Conservation (phyloP, 2,888 invertebrate genomes). For the Linhomoeus sp. region DNA sequence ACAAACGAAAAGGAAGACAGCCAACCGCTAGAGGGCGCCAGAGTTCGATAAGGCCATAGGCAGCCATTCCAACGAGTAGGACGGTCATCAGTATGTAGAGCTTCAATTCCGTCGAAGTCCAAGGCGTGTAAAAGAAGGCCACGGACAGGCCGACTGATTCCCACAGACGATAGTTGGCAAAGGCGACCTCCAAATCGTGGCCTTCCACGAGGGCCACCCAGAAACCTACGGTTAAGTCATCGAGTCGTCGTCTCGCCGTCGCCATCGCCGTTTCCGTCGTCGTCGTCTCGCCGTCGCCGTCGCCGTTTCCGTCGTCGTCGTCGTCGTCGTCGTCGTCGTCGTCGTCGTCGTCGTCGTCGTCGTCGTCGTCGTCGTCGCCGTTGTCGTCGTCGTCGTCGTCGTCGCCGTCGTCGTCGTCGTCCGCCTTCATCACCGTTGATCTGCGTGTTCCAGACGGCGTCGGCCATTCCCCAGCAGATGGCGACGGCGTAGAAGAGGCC, state of each 20-base stretch:
- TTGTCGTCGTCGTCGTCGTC: neutral
- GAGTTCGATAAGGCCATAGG: slow-evolving; percentile 45
- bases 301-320: neutral
- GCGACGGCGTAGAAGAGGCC: slow-evolving; percentile 43
- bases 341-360: neutral
- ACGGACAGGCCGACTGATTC: slow-evolving; percentile 72
- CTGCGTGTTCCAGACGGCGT: slow-evolving; percentile 93
- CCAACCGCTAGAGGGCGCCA: slow-evolving; percentile 5
- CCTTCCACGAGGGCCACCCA: slow-evolving; percentile 66
- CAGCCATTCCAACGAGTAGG: slow-evolving; percentile 48
- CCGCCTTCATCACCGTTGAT: slow-evolving; percentile 49
- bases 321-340: neutral
- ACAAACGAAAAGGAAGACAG: no score
- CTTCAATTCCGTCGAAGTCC: slow-evolving; percentile 51
- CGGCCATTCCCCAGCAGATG: slow-evolving; percentile 54
- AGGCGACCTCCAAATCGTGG: slow-evolving; percentile 59
- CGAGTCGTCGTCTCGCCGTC: no score
- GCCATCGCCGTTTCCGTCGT: neutral
- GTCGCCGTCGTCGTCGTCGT: neutral
- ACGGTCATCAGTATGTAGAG: slow-evolving; percentile 47
- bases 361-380: neutral
- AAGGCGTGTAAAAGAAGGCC: slow-evolving; percentile 57
- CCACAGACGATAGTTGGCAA: slow-evolving; percentile 78
- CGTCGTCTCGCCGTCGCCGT: neutral
- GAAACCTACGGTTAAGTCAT: no score